Conservation (phyloP, 2,797 vertebrate genomes). For the Tiaroga cobitis region DNA sequence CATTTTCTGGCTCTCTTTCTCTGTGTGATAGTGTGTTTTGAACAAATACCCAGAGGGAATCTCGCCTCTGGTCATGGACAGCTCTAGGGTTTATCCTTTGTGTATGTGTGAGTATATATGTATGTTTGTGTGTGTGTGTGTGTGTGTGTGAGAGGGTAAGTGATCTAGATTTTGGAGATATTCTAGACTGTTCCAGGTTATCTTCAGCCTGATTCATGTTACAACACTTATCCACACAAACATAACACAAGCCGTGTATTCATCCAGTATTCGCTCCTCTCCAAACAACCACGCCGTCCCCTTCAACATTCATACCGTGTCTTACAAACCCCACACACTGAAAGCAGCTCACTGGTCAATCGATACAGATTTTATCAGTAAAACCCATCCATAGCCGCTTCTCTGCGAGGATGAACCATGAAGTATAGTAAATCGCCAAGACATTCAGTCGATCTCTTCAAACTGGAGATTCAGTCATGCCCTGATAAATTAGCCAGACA, state of each 20-base stretch:
- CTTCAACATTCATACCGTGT: slow-evolving; percentile 20
- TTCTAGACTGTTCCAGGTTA: slow-evolving; percentile 9
- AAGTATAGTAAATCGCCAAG: slow-evolving; percentile 13
- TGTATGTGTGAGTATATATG: background rate
- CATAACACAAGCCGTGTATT: slow-evolving; percentile 8
- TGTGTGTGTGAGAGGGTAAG: background rate
- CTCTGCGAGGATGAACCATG: slow-evolving; percentile 6
- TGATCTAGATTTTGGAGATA: slow-evolving; percentile 5
- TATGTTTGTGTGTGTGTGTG: background rate
- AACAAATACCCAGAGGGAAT: slow-evolving; percentile 1
- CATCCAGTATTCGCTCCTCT: background rate
- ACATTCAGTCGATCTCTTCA: slow-evolving; percentile 12
- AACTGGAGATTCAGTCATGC: slow-evolving; percentile 22
- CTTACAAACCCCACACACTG: slow-evolving; percentile 30
- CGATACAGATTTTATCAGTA: slow-evolving; percentile 47
- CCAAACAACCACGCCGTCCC: slow-evolving; percentile 1
- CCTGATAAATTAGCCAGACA: slow-evolving; percentile 22
- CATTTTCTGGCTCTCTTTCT: background rate
- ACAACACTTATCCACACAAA: slow-evolving; percentile 34
- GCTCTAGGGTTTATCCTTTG: background rate
- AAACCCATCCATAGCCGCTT: slow-evolving; percentile 24
- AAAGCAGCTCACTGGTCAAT: slow-evolving; percentile 39
- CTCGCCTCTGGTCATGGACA: background rate
- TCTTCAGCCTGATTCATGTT: slow-evolving; percentile 21
- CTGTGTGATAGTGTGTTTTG: background rate